phyloP scores from a whole-genome alignment of 2,797 vertebrate species.

The Benthosema pterotum region DNA sequence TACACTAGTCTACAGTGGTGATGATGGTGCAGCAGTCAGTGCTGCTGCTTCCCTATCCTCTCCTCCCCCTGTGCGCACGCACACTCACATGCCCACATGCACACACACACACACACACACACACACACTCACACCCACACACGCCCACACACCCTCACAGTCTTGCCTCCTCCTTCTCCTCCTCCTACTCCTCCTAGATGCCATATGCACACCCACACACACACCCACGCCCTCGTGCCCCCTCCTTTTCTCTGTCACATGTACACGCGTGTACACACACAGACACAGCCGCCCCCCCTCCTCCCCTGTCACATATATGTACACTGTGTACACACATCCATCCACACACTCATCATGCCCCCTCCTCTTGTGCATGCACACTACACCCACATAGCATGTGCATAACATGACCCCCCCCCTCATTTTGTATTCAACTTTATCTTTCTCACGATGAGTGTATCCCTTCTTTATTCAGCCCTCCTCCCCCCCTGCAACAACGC shows the following conservation, averaged over 20 bases:
- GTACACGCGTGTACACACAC: too few relatives aligned
- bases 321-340: too few relatives aligned
- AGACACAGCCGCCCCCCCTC: too few relatives aligned
- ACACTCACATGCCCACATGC: neutral
- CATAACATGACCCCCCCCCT: too few relatives aligned
- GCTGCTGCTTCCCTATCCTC: constrained; percentile 49
- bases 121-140: constrained; percentile 10
- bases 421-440: neutral
- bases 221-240: neutral
- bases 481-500: neutral
- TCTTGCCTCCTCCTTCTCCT: neutral
- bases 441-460: neutral
- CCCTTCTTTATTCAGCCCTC: neutral
- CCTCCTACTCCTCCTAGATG: neutral
- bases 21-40: constrained; percentile 58
- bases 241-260: neutral
- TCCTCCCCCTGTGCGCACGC: constrained; percentile 35
- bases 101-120: constrained; percentile 6
- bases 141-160: neutral
- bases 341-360: too few relatives aligned
- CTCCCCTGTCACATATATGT: too few relatives aligned
- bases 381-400: too few relatives aligned
- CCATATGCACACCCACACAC: too few relatives aligned
- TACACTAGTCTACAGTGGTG: neutral
- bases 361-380: too few relatives aligned